Evolutionary conservation across 2,113 vertebrate genomes (phyloP), one percentile per base, ranked within the genome.

Genomic region (Ondatra zibethicus): DNA sequence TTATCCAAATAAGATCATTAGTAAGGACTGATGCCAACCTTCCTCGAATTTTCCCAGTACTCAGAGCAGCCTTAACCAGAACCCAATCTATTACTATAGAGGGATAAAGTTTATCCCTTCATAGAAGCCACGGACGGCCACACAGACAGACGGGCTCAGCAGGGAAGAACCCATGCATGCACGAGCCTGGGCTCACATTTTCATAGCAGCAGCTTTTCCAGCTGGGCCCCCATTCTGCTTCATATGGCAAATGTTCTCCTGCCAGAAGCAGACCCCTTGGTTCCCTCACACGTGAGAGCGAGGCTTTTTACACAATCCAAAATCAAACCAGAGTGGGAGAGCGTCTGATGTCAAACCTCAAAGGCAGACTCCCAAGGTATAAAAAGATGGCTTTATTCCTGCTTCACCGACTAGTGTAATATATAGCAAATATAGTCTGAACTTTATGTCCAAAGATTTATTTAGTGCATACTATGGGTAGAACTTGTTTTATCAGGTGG

Each of bases 51-150:
- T 89, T 58, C 65, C n/a, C 23, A 33, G 23, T 63, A 45, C 72
- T 78, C 58, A 80, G 78, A 78, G n/a, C 52, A 95, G 19, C 50
- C 39, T 19, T 47, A 50, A 63, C 89, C n/a, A 75, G 88, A 95
- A 52, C 25, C 10, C 55, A 92, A 3, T 50, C 58, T 80, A n/a
- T 29, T 82, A 39, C 36, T 55, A 9, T 6, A 58, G 82, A 75
- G 9, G 58, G 42, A 47, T 23, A 23, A 85, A 75, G 33, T 70
- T 19, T 68, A 63, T 61, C 1, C 29, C 25, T 42, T 31, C 39
- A 0, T 21, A 63, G 89, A 77, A 42, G 19, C 3, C 39, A 31
- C 7, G 2, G 52, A 55, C 0, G 0, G 1, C 8, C 39, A 10
- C 61, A 9, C 39, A 75, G 82, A 36, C 70, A 68, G 9, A 61